phyloP scores from a whole-genome alignment of 2,888 invertebrate genomes.

The Sinodicranocentrus sp. region DNA sequence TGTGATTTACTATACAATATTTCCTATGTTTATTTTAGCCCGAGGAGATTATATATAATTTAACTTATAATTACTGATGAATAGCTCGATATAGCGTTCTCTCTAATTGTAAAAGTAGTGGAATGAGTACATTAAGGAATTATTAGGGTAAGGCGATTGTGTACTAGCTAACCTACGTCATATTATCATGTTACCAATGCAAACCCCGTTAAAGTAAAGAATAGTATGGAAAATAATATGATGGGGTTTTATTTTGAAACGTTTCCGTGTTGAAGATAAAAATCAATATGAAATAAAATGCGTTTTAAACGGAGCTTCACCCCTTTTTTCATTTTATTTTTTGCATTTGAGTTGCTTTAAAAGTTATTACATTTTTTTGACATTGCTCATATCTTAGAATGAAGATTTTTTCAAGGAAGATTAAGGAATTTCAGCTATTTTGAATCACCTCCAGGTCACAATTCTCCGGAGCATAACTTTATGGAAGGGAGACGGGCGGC shows the following conservation, averaged over 20 bases:
- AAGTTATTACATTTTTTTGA: too few species aligned
- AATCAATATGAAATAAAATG: conserved; percentile 23
- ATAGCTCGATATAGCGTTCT: too few species aligned
- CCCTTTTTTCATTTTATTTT: not conserved
- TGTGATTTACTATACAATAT: conserved; percentile 13
- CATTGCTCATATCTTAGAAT: not conserved
- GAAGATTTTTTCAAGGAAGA: not conserved
- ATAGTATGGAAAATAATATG: too few species aligned
- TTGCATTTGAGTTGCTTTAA: too few species aligned
- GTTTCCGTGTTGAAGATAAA: conserved; percentile 36
- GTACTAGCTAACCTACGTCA: not conserved
- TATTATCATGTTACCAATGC: conserved; percentile 62
- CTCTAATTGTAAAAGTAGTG: too few species aligned
- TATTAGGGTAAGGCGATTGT: not conserved
- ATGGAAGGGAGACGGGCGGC: conserved; percentile 56
- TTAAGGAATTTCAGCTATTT: not conserved
- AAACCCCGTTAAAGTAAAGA: conserved; percentile 41
- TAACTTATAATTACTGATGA: conserved; percentile 9
- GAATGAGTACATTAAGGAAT: too few species aligned
- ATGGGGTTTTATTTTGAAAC: conserved; percentile 61
- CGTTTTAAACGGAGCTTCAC: conserved; percentile 7
- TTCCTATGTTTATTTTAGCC: too few species aligned
- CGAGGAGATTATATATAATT: not conserved
- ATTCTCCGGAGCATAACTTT: not conserved
- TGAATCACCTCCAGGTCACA: not conserved